Evolutionary conservation across 2,888 invertebrate genomes (phyloP), one percentile per base, ranked within the genome.

Genomic region (Agrotis ipsilon): DNA sequence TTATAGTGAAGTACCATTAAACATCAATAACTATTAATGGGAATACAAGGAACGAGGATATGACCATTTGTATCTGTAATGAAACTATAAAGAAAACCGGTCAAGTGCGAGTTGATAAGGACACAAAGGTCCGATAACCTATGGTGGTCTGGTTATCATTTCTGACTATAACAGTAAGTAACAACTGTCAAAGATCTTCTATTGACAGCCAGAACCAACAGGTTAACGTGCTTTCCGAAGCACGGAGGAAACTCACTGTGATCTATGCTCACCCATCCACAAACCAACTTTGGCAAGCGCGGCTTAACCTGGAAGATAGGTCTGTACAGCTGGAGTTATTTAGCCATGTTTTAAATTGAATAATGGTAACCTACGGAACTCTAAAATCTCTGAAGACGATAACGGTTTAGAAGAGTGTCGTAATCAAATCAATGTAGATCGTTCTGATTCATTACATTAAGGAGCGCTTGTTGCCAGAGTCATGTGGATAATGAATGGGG

Each of bases 401-500:
- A 13, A 61, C 2, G 24, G 18, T 54, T 27, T 27, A 6, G 7
- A 54, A n/a, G n/a, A 46, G 2, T 55, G 75, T n/a, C 16, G 19
- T 65, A 46, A 74, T 71, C 39, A 19, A 71, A 75, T 75, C 61
- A 70, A 45, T 39, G 39, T 46, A 39, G 39, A 65, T 3, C 19
- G 27, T n/a, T 39, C 75, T 75, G 27, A 75, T 55, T 32, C 32
- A 39, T 21, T 61, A 14, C 5, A n/a, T 66, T 39, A 39, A 66
- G 46, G 4, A 55, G 11, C 48, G 67, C 55, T 43, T 55, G 67
- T 55, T 46, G 61, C 3, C 21, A 13, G 27, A 21, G 24, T 46
- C 45, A 24, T 51, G 19, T 51, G 19, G 9, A 49, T 39, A 39
- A 67, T 72, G 19, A 68, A 76, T 51, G 69, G 45, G 24, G 46